phyloP scores from a whole-genome alignment of 2,888 invertebrate genomes.

The Syrphus vitripennis region DNA sequence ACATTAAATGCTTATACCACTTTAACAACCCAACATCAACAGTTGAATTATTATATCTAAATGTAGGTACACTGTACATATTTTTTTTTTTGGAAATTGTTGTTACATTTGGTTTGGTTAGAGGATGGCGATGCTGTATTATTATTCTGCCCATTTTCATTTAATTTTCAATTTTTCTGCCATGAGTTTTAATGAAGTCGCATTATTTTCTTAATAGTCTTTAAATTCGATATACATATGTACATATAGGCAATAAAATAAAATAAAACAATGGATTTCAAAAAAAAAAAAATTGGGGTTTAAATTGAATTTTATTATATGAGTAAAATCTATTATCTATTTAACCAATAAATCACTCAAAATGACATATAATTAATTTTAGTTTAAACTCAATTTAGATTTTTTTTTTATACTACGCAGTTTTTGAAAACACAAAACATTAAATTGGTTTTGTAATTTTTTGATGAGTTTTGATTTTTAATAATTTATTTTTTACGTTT shows the following conservation, averaged over 20 bases:
- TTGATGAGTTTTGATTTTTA: too few relatives aligned
- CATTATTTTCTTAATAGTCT: neutral
- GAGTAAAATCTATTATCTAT: too few relatives aligned
- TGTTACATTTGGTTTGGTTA: constrained; percentile 7
- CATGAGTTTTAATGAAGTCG: neutral
- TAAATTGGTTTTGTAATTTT: too few relatives aligned
- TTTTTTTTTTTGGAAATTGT: constrained; percentile 42
- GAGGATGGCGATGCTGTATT: neutral
- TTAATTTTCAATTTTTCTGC: constrained; percentile 2
- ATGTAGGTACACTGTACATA: constrained; percentile 37
- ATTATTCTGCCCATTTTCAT: constrained; percentile 42
- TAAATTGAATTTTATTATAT: too few relatives aligned
- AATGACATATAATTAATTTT: too few relatives aligned
- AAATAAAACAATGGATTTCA: neutral
- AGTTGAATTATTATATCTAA: constrained; percentile 3
- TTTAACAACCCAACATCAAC: neutral
- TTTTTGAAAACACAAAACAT: too few relatives aligned
- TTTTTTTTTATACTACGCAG: too few relatives aligned
- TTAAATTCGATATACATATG: neutral
- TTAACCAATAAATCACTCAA: too few relatives aligned
- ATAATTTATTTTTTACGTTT: too few relatives aligned
- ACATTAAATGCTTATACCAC: neutral
- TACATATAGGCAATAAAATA: neutral
- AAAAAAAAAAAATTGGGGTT: too few relatives aligned
- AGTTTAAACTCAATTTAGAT: too few relatives aligned